Evolutionary conservation across 2,797 vertebrate genomes (phyloP).

Genomic region (Myioborus miniatus): DNA sequence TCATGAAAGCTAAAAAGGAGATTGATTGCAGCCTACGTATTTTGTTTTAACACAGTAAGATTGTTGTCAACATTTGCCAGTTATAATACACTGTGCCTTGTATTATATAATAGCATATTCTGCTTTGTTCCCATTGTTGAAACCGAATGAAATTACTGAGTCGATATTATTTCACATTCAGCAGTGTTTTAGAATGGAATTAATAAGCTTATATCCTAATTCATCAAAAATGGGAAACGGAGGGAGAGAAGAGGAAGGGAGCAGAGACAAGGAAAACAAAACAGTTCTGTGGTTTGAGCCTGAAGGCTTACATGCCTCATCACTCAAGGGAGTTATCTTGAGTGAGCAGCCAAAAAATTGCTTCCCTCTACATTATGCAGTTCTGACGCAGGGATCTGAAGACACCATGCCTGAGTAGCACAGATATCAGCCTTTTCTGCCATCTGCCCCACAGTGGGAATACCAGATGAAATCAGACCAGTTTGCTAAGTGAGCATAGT

Average conservation of each 20-base stretch:
- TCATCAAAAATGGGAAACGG: background rate
- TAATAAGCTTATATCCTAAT: background rate
- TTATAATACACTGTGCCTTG: background rate
- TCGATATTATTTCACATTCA: background rate
- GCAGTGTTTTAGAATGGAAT: background rate
- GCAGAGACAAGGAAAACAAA: background rate
- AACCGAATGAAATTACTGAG: background rate
- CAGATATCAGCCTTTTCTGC: slow-evolving; percentile 12
- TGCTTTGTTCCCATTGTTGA: background rate
- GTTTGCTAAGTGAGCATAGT: background rate
- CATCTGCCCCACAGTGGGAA: slow-evolving; percentile 47
- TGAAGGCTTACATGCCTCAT: slow-evolving; percentile 15
- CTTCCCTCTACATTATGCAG: background rate
- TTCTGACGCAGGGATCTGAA: slow-evolving; percentile 12
- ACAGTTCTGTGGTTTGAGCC: background rate
- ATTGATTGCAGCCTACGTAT: background rate
- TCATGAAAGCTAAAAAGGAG: background rate
- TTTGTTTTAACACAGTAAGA: background rate
- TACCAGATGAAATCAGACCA: slow-evolving; percentile 17
- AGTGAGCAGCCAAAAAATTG: slow-evolving; percentile 37
- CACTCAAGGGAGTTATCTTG: background rate
- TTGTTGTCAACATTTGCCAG: background rate
- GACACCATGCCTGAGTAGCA: background rate
- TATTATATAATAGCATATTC: background rate
- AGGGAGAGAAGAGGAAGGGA: background rate